Base-by-base conservation (phyloP, 1,140 invertebrate genomes). In the Archivesica marissinica region DNA sequence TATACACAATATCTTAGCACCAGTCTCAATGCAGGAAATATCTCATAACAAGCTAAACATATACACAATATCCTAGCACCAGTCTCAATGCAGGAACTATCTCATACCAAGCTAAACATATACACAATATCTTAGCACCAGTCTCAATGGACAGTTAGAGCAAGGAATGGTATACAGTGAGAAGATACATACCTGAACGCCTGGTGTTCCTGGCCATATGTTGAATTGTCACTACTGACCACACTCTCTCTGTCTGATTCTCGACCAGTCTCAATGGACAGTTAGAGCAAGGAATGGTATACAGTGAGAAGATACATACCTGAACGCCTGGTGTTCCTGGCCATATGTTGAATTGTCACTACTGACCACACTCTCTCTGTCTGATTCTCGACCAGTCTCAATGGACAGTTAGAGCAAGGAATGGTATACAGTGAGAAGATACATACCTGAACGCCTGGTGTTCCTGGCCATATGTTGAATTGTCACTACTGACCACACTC, bases 401-500 rank as follows among this genome's bases (percentile, higher is more conserved):
- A 50, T 39, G 90, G 90, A 7, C 88, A 76, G 52, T 89, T 88
- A 47, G 90, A 90, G 35, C 91, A n/a, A n/a, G n/a, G n/a, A n/a
- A n/a, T n/a, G n/a, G n/a, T n/a, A n/a, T n/a, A n/a, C n/a, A n/a
- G n/a, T n/a, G n/a, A n/a, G n/a, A n/a, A n/a, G n/a, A 61, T 39
- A 39, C 68, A 30, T 25, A 87, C 86, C 83, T 87, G 66, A 80
- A 54, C 20, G 80, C 44, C n/a, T 72, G 50, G 47, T 59, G 64
- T 0, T 89, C 88, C 15, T 85, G 72, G 13, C 74, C 68, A 25
- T 80, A 77, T 15, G 82, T 76, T 15, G 90, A 91, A 13, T 88
- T 61, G 47, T 92, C 90, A 87, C 90, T 92, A 72, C 91, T 91
- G 33, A 91, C 54, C n/a, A 90, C 78, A 72, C 90, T 91, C 25